Evolutionary conservation across 2,113 vertebrate genomes (phyloP).

Genomic region (Choloepus hoffmanni): DNA sequence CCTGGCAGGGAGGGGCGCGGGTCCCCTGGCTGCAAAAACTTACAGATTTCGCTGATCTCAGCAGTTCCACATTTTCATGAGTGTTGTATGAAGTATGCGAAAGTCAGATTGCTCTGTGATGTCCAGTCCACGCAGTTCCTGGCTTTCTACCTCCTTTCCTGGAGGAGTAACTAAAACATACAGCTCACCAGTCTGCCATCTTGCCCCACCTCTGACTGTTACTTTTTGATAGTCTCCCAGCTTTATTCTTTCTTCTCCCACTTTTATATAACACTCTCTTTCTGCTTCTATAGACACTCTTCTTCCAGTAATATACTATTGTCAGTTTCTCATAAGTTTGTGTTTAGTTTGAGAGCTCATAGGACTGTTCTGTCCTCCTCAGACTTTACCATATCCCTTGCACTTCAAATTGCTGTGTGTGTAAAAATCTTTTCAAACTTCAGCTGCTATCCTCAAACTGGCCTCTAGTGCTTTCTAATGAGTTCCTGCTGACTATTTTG

Average conservation of each 20-base stretch:
- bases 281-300: neutral
- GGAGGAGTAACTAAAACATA: no score
- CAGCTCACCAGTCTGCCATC: no score
- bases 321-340: neutral
- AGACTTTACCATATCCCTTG: neutral
- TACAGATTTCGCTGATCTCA: no score
- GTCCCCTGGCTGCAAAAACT: no score
- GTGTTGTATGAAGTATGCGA: no score
- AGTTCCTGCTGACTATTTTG: neutral
- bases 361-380: neutral
- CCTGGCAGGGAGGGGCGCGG: no score
- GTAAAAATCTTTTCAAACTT: neutral
- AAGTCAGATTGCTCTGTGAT: no score
- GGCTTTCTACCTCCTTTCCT: no score
- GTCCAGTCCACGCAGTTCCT: no score
- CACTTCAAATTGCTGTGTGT: neutral
- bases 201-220: no score
- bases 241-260: neutral
- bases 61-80: no score
- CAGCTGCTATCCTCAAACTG: neutral
- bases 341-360: neutral
- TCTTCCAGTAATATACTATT: neutral
- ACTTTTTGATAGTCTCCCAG: neutral
- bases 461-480: neutral
- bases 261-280: neutral